Evolutionary conservation across 2,797 vertebrate species (phyloP).

Genomic region (Sebastes itinus): DNA sequence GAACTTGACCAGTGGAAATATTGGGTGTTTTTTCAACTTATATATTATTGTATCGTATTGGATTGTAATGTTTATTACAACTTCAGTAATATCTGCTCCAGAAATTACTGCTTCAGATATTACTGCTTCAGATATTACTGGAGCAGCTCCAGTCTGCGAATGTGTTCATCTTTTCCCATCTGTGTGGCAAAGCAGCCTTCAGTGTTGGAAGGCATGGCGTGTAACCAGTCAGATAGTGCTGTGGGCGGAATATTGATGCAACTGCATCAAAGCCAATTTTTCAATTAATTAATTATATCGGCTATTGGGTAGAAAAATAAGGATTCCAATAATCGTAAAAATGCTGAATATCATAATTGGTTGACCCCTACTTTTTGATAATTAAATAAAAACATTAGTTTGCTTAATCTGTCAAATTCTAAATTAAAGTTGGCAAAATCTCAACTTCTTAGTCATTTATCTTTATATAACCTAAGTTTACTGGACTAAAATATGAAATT

Average conservation of each 20-base stretch:
- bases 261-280: background rate
- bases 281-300: background rate
- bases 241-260: too few relatives aligned
- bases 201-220: too few relatives aligned
- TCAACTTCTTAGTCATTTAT: background rate
- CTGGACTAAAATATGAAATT: background rate
- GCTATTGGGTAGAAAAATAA: background rate
- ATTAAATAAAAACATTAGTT: background rate
- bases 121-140: too few relatives aligned
- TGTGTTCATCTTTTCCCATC: background rate
- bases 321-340: background rate
- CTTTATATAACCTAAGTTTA: background rate
- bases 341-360: background rate
- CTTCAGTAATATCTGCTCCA: too few relatives aligned
- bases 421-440: background rate
- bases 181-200: too few relatives aligned
- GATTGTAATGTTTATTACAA: background rate
- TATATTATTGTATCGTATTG: background rate
- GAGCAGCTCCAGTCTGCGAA: background rate
- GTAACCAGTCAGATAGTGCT: too few relatives aligned
- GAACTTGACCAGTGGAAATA: background rate
- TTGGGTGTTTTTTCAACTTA: background rate
- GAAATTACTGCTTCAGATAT: too few relatives aligned
- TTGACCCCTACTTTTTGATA: background rate
- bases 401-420: background rate